These are phyloP conservation scores for Athrips mouffetella DNA, from an alignment of 2,888 invertebrate species.

Conservation along the genomic window DNA sequence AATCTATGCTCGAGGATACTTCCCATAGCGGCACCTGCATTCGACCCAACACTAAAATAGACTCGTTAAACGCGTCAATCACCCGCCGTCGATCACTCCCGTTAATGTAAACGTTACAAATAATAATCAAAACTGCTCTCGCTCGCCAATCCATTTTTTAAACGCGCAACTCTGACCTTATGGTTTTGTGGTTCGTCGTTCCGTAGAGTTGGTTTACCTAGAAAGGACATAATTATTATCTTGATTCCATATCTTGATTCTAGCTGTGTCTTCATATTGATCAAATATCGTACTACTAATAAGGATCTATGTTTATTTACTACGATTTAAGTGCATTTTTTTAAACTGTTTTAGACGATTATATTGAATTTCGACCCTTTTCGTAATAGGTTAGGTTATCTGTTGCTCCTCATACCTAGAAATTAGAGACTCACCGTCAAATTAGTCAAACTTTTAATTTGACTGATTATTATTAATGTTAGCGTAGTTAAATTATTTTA, in stretches of 20 bases:
- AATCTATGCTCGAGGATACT: constrained; percentile 27
- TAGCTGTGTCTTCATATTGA: neutral
- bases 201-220: neutral
- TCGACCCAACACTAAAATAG: constrained; percentile 55
- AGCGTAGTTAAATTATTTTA: too few relatives aligned
- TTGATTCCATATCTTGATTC: neutral
- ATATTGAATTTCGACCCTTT: too few relatives aligned
- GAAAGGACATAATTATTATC: neutral
- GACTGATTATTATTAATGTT: too few relatives aligned
- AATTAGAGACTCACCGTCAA: too few relatives aligned
- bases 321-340: too few relatives aligned
- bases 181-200: constrained; percentile 13
- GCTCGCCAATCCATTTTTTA: constrained; percentile 57
- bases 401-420: too few relatives aligned
- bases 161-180: constrained; percentile 52
- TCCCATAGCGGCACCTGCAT: constrained; percentile 40
- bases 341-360: too few relatives aligned
- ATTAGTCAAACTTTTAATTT: too few relatives aligned
- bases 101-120: constrained; percentile 73
- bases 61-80: constrained; percentile 73
- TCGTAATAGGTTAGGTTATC: too few relatives aligned
- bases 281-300: too few relatives aligned
- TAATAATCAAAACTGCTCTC: constrained; percentile 64
- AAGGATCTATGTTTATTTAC: too few relatives aligned
- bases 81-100: constrained; percentile 55